Evolutionary conservation across 2,113 vertebrate species (phyloP).

Genomic region (Perca schrenkii): DNA sequence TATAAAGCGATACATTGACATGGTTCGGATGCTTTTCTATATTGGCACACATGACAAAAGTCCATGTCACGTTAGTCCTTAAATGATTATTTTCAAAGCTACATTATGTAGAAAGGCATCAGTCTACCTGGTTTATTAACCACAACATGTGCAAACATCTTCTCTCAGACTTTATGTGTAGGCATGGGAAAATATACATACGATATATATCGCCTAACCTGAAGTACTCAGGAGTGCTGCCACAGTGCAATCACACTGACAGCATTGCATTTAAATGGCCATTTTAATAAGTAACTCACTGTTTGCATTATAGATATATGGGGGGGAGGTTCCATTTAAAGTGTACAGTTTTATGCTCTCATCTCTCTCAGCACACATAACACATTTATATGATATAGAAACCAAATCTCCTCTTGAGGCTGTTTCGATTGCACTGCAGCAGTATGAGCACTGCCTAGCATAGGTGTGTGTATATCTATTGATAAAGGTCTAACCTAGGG

Average conservation of each 20-base stretch:
- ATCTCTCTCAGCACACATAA: constrained; percentile 30
- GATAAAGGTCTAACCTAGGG: constrained; percentile 16
- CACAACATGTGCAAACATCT: constrained; percentile 34
- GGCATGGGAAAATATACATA: constrained; percentile 5
- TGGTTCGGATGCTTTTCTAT: not conserved
- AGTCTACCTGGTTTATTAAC: constrained; percentile 5
- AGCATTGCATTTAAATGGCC: constrained; percentile 55
- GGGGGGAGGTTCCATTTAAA: constrained; percentile 42
- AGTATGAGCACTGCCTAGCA: constrained; percentile 1
- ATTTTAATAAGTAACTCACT: constrained; percentile 72
- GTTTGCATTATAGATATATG: constrained; percentile 59
- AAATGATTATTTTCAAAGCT: constrained; percentile 13
- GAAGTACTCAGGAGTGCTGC: constrained; percentile 41
- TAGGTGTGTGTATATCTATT: constrained; percentile 14
- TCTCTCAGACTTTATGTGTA: constrained; percentile 16
- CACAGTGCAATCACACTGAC: constrained; percentile 44
- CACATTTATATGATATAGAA: constrained; percentile 40
- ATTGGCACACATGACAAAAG: not conserved
- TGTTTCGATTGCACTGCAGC: constrained; percentile 47
- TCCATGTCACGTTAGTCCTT: not conserved
- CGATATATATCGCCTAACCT: constrained; percentile 20
- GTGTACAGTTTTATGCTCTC: constrained; percentile 28
- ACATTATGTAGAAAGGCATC: not conserved
- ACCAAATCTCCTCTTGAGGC: constrained; percentile 45
- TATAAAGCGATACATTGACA: constrained; percentile 8